Evolutionary conservation across 2,113 vertebrate species (phyloP).

Genomic region (Pseudorhombus dupliciocellatus): DNA sequence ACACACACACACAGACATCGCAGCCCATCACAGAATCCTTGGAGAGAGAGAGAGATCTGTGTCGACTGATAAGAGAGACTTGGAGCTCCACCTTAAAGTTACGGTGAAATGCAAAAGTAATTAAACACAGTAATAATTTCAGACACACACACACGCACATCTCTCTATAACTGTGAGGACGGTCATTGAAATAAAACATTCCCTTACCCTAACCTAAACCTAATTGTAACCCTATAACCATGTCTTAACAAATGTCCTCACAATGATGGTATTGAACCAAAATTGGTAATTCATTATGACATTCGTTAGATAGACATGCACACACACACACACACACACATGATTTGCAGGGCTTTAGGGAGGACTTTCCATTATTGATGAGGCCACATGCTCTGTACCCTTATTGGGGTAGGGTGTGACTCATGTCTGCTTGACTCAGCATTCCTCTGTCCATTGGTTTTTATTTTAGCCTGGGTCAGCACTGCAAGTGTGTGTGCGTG

Average conservation of each 20-base stretch:
- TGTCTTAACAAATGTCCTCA: too few relatives aligned
- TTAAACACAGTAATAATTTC: constrained; percentile 17
- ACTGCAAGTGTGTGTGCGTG: constrained; percentile 30
- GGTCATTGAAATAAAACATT: too few relatives aligned
- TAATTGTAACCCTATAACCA: too few relatives aligned
- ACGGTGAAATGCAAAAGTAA: constrained; percentile 30
- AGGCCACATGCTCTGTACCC: constrained; percentile 73
- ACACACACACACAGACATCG: too few relatives aligned
- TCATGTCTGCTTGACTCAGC: constrained; percentile 79
- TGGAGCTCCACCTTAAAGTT: constrained; percentile 55
- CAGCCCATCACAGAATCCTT: constrained; percentile 45
- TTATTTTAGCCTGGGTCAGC: constrained; percentile 75
- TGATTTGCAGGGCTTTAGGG: constrained; percentile 53
- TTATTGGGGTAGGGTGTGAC: constrained; percentile 59
- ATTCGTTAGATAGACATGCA: neutral
- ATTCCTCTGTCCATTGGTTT: constrained; percentile 65
- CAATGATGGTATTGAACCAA: too few relatives aligned
- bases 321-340: constrained; percentile 1
- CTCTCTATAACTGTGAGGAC: too few relatives aligned
- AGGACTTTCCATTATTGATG: constrained; percentile 82
- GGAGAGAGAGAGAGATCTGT: constrained; percentile 56
- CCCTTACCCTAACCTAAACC: too few relatives aligned
- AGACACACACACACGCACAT: neutral
- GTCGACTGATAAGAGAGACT: constrained; percentile 56
- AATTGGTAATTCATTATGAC: too few relatives aligned